Evolutionary conservation across 2,797 vertebrate genomes (phyloP).

Genomic region (Brachymystax lenok): DNA sequence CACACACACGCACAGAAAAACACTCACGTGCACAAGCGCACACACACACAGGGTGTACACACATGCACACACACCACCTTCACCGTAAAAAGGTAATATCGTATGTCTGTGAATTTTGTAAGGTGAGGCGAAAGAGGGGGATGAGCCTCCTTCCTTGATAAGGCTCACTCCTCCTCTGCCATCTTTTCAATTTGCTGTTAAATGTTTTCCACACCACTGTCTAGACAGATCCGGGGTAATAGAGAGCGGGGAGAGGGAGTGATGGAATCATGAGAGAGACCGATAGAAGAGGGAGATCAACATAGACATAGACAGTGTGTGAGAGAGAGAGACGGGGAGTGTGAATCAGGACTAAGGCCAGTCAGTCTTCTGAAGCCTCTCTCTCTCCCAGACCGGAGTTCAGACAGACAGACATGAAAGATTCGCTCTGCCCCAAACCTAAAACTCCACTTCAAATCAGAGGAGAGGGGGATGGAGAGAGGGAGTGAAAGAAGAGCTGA

Average conservation of each 20-base stretch:
- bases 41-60: background rate
- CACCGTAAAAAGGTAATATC: constrained; percentile 13
- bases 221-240: constrained; percentile 31
- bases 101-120: constrained; percentile 10
- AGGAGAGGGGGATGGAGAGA: too few species aligned
- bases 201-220: constrained; percentile 31
- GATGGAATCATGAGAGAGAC: background rate
- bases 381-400: background rate
- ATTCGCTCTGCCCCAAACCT: background rate
- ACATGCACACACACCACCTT: background rate
- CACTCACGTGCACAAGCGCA: background rate
- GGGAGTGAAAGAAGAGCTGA: too few species aligned
- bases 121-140: background rate
- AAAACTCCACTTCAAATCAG: background rate
- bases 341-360: background rate
- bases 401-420: background rate
- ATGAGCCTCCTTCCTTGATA: constrained; percentile 22
- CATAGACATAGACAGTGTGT: background rate
- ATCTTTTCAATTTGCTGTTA: constrained; percentile 50
- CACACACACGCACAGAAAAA: constrained; percentile 7
- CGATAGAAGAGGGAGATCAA: background rate
- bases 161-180: constrained; percentile 29
- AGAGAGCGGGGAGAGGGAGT: constrained; percentile 19
- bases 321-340: background rate
- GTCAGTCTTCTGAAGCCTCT: background rate